Evolutionary conservation across 2,888 invertebrate genomes (phyloP), one percentile per base, ranked within the genome.

Genomic region (Pammene fasciana): DNA sequence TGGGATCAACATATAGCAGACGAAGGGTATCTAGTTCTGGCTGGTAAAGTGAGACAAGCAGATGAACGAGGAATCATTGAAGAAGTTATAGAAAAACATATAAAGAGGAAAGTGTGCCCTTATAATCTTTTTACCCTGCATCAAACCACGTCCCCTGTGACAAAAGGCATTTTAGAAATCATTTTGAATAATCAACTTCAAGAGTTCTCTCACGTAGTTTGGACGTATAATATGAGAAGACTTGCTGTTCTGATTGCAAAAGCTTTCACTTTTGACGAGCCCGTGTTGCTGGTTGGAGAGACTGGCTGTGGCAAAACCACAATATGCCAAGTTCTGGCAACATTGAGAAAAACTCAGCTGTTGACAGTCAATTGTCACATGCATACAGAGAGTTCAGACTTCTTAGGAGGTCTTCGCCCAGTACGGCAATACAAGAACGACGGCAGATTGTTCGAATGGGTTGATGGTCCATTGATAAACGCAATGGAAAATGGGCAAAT

Each of bases 301-400:
- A 99, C 99, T 0, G 99, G 99, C 0, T 98, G 99, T 82, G 99
- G 99, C 0, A 99, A 99, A 93, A 99, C 99, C 0, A 99, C 99
- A 0, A 94, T 99, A 5, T 99, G 98, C 78, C 98, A 99, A 90
- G 92, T 99, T 16, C 93, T 97, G 62, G 96, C 98, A 6, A 93
- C 94, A 38, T 92, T 96, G 65, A 94, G 93, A 72, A 86, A 92
- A 0, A 95, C 95, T 65, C 88, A 94, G 65, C 91, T 99, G 48
- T 93, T 96, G 66, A 95, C 97, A 48, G 95, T 99, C 1, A 99
- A 99, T 88, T 99, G 99, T 88, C 99, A 99, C 82, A 97, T 99
- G 96, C 98, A 99, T 82, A 98, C 99, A 0, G 99, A 99, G 88
- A 98, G 99, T 75, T 96, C 99, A 0, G 99, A 99, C 86, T 99